phyloP scores from a whole-genome alignment of 2,797 vertebrate species.

The Pitangus sulphuratus region DNA sequence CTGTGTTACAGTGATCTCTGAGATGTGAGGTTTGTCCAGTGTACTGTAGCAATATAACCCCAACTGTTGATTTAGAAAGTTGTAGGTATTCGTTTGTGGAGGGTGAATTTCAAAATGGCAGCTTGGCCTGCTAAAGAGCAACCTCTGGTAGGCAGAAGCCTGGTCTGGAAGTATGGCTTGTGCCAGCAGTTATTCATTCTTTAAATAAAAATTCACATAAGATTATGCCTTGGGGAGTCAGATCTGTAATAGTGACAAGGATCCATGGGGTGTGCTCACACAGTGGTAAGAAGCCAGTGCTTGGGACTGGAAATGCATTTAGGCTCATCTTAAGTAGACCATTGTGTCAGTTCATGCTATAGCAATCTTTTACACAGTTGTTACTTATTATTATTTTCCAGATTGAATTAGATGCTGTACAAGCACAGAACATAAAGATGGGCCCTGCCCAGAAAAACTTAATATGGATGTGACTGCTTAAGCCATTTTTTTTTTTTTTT shows the following conservation, averaged over 20 bases:
- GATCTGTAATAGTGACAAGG: neutral
- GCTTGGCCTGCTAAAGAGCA: neutral
- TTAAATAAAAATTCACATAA: neutral
- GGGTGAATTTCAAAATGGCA: neutral
- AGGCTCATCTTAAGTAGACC: neutral
- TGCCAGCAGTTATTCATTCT: neutral
- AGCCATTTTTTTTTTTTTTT: neutral
- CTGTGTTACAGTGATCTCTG: neutral
- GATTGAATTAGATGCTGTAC: conserved; percentile 16
- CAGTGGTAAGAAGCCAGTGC: neutral
- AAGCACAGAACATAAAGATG: conserved; percentile 26
- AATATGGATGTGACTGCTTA: conserved; percentile 41
- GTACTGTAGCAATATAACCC: neutral
- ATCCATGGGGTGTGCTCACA: neutral
- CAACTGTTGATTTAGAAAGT: neutral
- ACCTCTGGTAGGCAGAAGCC: neutral
- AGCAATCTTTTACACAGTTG: conserved; percentile 30
- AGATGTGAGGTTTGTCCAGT: neutral
- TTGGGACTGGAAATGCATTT: neutral
- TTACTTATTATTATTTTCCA: conserved; percentile 44
- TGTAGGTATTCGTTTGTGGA: neutral
- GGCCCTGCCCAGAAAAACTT: conserved; percentile 28
- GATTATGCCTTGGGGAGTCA: neutral
- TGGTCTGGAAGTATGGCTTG: neutral
- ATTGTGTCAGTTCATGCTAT: neutral